phyloP scores from a whole-genome alignment of 2,797 vertebrate genomes.

The Sarcophilus harrisii region DNA sequence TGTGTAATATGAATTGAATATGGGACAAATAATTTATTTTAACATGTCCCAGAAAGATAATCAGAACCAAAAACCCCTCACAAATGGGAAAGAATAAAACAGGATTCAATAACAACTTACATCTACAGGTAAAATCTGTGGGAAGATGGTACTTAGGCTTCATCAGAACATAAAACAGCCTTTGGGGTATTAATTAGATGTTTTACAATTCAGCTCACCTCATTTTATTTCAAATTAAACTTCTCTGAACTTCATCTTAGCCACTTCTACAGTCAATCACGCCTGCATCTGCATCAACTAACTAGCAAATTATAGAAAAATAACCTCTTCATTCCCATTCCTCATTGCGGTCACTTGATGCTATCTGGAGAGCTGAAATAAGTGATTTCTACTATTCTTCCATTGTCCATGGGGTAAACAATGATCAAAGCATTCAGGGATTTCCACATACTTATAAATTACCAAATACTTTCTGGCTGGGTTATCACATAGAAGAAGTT shows the following conservation, averaged over 20 bases:
- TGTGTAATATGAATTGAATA: neutral
- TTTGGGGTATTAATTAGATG: neutral
- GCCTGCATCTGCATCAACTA: neutral
- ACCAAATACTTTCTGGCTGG: neutral
- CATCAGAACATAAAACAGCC: neutral
- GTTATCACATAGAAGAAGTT: neutral
- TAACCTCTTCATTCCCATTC: neutral
- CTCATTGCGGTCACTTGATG: neutral
- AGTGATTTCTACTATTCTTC: neutral
- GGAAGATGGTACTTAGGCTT: neutral
- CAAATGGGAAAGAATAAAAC: neutral
- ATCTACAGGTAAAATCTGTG: neutral
- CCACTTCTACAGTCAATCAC: neutral
- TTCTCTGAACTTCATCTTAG: neutral
- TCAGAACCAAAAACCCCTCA: neutral
- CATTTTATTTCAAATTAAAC: neutral
- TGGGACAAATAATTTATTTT: neutral
- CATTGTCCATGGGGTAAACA: neutral
- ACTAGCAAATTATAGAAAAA: neutral
- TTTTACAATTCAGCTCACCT: neutral
- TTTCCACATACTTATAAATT: neutral
- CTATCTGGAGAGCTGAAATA: neutral
- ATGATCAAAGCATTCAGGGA: neutral
- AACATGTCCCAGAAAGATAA: neutral
- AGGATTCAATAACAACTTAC: neutral